Evolutionary conservation across 1,140 invertebrate genomes (phyloP).

Genomic region (Bradysia coprophila): DNA sequence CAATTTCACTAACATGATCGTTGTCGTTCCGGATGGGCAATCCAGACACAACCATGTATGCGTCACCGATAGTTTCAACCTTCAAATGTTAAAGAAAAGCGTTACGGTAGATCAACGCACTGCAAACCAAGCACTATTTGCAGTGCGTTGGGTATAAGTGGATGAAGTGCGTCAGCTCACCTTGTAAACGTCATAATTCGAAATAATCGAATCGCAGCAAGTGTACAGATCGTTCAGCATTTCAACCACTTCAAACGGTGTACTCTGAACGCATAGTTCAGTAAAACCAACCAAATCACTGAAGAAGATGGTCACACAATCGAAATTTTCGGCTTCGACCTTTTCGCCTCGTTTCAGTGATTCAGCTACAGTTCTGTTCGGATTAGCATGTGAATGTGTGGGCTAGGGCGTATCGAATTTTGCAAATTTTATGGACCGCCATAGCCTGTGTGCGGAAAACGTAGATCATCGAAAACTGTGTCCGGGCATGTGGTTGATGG

Average conservation of each 20-base stretch:
- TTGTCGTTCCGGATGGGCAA: slow-evolving; percentile 55
- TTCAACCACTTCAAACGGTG: slow-evolving; percentile 74
- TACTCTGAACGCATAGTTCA: slow-evolving; percentile 73
- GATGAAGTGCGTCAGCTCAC: slow-evolving; percentile 20
- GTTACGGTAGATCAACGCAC: background rate
- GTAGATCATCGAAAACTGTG: too few relatives aligned
- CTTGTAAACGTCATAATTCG: slow-evolving; percentile 82
- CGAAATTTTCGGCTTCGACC: slow-evolving; percentile 75
- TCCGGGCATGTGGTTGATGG: too few relatives aligned
- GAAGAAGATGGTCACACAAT: slow-evolving; percentile 84
- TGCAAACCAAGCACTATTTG: background rate
- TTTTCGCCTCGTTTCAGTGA: slow-evolving; percentile 69
- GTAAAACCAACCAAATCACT: slow-evolving; percentile 93
- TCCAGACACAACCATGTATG: slow-evolving; percentile 86
- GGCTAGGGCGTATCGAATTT: too few relatives aligned
- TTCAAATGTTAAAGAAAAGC: slow-evolving; percentile 16
- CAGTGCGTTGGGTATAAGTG: background rate
- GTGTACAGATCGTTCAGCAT: slow-evolving; percentile 83
- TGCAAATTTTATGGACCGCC: too few relatives aligned
- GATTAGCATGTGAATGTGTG: too few relatives aligned
- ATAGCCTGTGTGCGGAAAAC: too few relatives aligned
- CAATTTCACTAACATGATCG: slow-evolving; percentile 63
- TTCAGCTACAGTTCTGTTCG: slow-evolving; percentile 63
- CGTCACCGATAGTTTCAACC: slow-evolving; percentile 91
- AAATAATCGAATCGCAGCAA: slow-evolving; percentile 81